Evolutionary conservation across 2,797 vertebrate species (phyloP), one percentile per base, ranked within the genome.

Genomic region (Mormyrus hasselquistii): DNA sequence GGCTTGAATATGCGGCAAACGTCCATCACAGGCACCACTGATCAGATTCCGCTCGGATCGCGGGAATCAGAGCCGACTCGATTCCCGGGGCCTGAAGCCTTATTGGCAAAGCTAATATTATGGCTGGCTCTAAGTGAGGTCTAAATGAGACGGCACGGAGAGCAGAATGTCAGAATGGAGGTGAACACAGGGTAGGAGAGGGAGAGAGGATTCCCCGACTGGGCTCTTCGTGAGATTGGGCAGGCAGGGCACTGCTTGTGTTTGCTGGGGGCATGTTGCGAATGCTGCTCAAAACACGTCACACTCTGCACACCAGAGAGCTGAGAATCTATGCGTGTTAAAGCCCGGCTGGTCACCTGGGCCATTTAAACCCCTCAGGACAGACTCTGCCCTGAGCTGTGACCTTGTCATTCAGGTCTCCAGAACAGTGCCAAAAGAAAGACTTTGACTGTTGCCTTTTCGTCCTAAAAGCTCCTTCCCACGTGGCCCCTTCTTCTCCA

Each of bases 21-120:
- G 82, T 85, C 47, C n/a, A 25, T 85, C 82, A 52, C 2, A 10
- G 49, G n/a, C 44, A 22, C 82, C n/a, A 4, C n/a, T 16, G 47
- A 50, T 49, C 44, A 22, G 44, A 52, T 25, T 47, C 82, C 8
- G 44, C 16, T 22, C 41, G 47, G 82, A 84, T 22, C 8, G 19
- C n/a, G 82, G 82, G 82, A 84, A 84, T 34, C 16, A 57, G 92
- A 94, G 92, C 92, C 93, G 16, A 85, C 8, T 12, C n/a, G 44
- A 93, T 95, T 96, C 95, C 95, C 95, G 92, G 93, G 96, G 96
- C 96, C 95, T 94, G 93, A 95, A 95, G 94, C 95, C 94, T 96
- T 65, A 96, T 96, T 96, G 95, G 96, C 94, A 96, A 96, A 96
- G 95, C 96, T 95, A 96, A 96, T 95, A 96, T 96, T 95, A 96